Base-by-base conservation (phyloP, 1,140 invertebrate genomes). In the Drosophila funebris region DNA sequence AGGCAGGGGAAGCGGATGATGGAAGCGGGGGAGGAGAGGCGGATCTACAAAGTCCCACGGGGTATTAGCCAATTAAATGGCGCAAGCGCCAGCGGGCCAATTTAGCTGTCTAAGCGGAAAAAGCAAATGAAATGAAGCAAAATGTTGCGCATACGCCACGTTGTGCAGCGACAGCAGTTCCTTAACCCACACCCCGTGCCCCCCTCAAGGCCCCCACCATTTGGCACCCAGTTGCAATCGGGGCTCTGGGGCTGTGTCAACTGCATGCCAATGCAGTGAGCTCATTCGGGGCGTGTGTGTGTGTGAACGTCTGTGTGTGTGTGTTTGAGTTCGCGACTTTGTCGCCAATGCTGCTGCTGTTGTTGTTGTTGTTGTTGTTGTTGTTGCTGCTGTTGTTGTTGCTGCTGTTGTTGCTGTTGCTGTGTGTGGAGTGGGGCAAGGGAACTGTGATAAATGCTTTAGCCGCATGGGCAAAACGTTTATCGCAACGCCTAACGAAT, bases 231-330 rank as follows among this genome's bases (percentile, higher is more conserved):
- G 39, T 62, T 46, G 31, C n/a, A 33, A 52, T 41, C 14, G 37
- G 37, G 52, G 36, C 61, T 60, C 43, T 76, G 46, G 31, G 33
- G 22, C 72, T 74, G 53, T 85, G 68, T 69, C 78, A 78, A 87
- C 78, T 78, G 83, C 78, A 87, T 87, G 83, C 82, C 82, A 82
- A 64, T 88, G 83, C 82, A 87, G 78, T 85, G 81, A 85, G 81
- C 81, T 85, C 81, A 85, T 85, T 81, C 64, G 68, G 73, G 62
- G 68, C 68, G 68, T 61, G 66, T 36, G 43, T 31, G n/a, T 27
- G 33, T 58, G 31, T 39, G 24, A 50, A 4, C 44, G 46, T 67
- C 14, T 52, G 27, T 68, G 16, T 71, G 57, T 64, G 57, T 64
- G 75, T 83, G 80, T 76, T 64, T 70, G 79, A 83, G 78, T 80